Conservation (phyloP, 2,888 invertebrate species). For the Limenitis arthemis region DNA sequence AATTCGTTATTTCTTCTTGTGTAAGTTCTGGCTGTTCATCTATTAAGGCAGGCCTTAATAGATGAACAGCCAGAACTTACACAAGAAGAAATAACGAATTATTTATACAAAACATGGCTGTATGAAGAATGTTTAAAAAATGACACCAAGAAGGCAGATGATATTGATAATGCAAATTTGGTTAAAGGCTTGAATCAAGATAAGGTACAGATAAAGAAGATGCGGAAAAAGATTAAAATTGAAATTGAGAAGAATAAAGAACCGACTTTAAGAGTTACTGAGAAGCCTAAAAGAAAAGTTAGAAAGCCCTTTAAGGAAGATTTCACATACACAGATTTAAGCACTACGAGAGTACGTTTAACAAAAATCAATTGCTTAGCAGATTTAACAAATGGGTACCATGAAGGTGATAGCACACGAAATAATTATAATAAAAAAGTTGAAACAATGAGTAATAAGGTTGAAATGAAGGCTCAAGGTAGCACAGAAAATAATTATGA, state of each 20-base stretch:
- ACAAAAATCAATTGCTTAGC: too few species aligned
- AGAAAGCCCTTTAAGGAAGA: constrained; percentile 54
- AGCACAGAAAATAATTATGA: too few species aligned
- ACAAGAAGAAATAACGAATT: constrained; percentile 56
- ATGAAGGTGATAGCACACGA: too few species aligned
- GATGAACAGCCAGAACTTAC: constrained; percentile 68
- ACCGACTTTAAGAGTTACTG: constrained; percentile 10
- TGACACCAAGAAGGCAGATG: constrained; percentile 38
- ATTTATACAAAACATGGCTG: constrained; percentile 66
- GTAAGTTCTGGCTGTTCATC: constrained; percentile 68
- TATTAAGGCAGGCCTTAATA: constrained; percentile 51
- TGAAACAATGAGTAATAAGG: too few species aligned
- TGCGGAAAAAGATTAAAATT: constrained; percentile 39
- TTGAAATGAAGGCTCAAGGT: too few species aligned
- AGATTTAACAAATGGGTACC: too few species aligned
- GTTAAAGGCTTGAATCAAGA: constrained; percentile 48
- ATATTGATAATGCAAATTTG: constrained; percentile 42
- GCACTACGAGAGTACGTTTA: too few species aligned
- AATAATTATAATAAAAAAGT: too few species aligned
- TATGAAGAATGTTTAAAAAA: constrained; percentile 41
- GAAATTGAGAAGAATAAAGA: constrained; percentile 33
- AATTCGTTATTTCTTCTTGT: constrained; percentile 56
- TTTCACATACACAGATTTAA: constrained; percentile 7
- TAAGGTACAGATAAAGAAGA: constrained; percentile 33
- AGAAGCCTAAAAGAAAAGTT: constrained; percentile 54